Percentiles rank a stretch among this genome's conserved stretches.
phyloP scores from a whole-genome alignment of 2,888 invertebrate species.

The Lycocerus yunnanus region DNA sequence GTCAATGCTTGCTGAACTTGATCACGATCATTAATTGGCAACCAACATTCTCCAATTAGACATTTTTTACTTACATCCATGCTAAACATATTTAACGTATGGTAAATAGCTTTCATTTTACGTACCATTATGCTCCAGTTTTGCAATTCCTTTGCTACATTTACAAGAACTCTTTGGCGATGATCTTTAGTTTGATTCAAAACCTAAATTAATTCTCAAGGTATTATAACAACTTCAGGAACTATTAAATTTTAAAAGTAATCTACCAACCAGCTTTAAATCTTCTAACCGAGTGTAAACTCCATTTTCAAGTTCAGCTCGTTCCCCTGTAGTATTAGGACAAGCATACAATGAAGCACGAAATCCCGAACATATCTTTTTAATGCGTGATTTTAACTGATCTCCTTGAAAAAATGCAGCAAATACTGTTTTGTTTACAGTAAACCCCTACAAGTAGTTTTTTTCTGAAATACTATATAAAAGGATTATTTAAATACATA shows the following conservation, averaged over 20 bases:
- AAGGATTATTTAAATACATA: constrained; percentile 54
- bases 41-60: constrained; percentile 89
- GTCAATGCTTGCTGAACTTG: constrained; percentile 77
- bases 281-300: constrained; percentile 88
- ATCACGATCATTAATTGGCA: constrained; percentile 71
- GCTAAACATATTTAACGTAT: constrained; percentile 90
- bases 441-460: constrained; percentile 69
- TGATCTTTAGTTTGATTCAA: constrained; percentile 88
- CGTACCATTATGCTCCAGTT: constrained; percentile 86
- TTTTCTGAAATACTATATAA: too few species aligned
- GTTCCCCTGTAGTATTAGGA: constrained; percentile 80
- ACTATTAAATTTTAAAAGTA: too few species aligned
- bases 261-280: too few species aligned
- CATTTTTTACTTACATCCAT: constrained; percentile 90
- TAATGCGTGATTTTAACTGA: constrained; percentile 83
- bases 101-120: constrained; percentile 93
- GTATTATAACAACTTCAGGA: too few species aligned
- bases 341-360: constrained; percentile 91
- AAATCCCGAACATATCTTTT: constrained; percentile 92
- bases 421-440: constrained; percentile 87
- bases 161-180: constrained; percentile 79
- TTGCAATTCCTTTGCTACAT: constrained; percentile 85
- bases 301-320: constrained; percentile 86
- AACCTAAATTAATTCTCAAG: constrained; percentile 61
- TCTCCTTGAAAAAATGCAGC: constrained; percentile 89